Evolutionary conservation across 2,888 invertebrate species (phyloP).

Genomic region (Metalampra italica): DNA sequence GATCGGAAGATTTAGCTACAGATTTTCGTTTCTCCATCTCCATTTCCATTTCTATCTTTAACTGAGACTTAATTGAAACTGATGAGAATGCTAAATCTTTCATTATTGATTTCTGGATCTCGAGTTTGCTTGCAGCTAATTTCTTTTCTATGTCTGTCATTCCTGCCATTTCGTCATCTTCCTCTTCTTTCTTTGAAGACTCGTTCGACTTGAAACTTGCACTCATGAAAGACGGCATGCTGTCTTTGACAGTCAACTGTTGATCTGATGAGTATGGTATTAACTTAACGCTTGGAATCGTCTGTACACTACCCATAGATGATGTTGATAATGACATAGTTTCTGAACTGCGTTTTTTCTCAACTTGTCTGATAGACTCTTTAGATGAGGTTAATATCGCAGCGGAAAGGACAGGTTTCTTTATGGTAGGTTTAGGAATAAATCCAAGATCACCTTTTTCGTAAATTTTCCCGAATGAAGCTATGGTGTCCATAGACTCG

Average conservation of each 20-base stretch:
- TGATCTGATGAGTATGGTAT: conserved; percentile 36
- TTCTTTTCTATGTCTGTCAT: conserved; percentile 41
- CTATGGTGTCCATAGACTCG: conserved; percentile 61
- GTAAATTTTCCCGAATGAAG: conserved; percentile 77
- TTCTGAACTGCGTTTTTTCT: conserved; percentile 24
- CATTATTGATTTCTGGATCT: conserved; percentile 61
- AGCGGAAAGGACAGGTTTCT: conserved; percentile 32
- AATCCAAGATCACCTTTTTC: conserved; percentile 83
- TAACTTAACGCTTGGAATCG: conserved; percentile 55
- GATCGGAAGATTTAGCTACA: neutral
- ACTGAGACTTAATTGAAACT: conserved; percentile 17
- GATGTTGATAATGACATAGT: conserved; percentile 31
- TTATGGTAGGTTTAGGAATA: conserved; percentile 68
- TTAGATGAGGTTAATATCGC: conserved; percentile 24
- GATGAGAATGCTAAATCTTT: conserved; percentile 53
- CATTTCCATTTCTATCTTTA: neutral
- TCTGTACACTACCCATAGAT: conserved; percentile 48
- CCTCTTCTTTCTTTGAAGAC: conserved; percentile 19
- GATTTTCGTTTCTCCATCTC: neutral
- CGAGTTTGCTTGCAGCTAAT: conserved; percentile 50
- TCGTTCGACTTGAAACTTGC: conserved; percentile 45
- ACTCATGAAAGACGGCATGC: conserved; percentile 54
- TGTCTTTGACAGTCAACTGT: conserved; percentile 40
- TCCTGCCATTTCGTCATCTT: conserved; percentile 29
- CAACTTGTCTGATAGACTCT: conserved; percentile 21